Evolutionary conservation across 2,797 vertebrate genomes (phyloP), one percentile per base, ranked within the genome.

Genomic region (Mormyrops attenuatus): DNA sequence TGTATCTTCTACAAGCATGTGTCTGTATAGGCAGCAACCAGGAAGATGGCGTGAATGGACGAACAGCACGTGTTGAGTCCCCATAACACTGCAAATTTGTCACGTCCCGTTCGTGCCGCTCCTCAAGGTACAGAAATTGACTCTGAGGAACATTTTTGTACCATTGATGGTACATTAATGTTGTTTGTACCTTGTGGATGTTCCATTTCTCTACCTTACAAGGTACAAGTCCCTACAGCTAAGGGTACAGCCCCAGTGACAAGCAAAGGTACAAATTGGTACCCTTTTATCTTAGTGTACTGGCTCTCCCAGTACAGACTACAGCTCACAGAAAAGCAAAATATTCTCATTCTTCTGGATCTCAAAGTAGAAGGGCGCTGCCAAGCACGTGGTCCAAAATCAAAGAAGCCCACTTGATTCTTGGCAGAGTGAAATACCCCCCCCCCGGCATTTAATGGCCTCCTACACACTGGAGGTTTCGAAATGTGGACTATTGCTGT

Each of bases 341-440:
- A 7, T 17, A 55, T 38, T 86, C 47, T 34, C 22, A 26, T 53
- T 52, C 85, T 86, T 30, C 49, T 30, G 49, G 5, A 5, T 85
- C 49, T 53, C 84, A 53, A 8, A 53, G 49, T 53, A 38, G 22
- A 38, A 7, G 13, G 85, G 8, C 1, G 2, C 52, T 86, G 85
- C 47, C 85, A 52, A 38, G 50, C 85, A 53, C 5, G 85, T 55
- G 85, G 55, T 55, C 26, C 22, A 52, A 86, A 55, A 86, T 86
- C 26, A 86, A 86, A 86, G 85, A 86, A 52, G 85, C 49, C 85
- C 85, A 86, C 85, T 86, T 86, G 85, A 86, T 86, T 52, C 22
- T 86, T 86, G 85, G 85, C 85, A 53, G 85, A 86, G 13, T 55
- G 30, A 85, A 85, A 85, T 52, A 15, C 49, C n/a, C 84, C 30